These are phyloP conservation scores for Oxyruncus cristatus DNA, from an alignment of 2,113 vertebrate species.

Conservation along the genomic window DNA sequence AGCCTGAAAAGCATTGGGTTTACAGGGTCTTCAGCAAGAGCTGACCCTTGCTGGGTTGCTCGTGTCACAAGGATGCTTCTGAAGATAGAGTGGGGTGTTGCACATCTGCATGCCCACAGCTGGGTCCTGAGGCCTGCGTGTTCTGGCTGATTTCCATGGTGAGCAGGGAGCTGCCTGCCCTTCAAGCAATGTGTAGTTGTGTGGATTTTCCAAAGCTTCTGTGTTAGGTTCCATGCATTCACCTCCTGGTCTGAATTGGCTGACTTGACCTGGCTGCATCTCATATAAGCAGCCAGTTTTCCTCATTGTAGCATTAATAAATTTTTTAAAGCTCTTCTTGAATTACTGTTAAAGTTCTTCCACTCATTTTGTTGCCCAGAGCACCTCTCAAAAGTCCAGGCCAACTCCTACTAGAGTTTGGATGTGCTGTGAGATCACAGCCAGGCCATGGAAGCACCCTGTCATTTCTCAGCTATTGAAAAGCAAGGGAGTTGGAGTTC, in stretches of 20 bases:
- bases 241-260: neutral
- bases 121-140: neutral
- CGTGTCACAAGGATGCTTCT: neutral
- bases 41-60: neutral
- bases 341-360: neutral
- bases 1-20: accelerated
- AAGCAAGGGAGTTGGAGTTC: neutral
- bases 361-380: neutral
- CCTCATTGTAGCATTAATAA: neutral
- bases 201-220: neutral
- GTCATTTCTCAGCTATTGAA: neutral
- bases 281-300: neutral
- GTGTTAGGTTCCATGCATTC: accelerated
- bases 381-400: neutral
- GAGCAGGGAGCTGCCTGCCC: neutral
- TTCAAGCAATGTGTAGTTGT: too few relatives aligned
- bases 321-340: neutral
- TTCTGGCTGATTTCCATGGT: neutral
- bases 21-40: neutral
- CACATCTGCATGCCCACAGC: neutral
- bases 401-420: neutral
- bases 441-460: neutral
- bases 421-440: neutral
- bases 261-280: neutral
- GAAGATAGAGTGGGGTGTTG: neutral